phyloP scores from a whole-genome alignment of 2,797 vertebrate genomes.

The Enteromius argenteus region DNA sequence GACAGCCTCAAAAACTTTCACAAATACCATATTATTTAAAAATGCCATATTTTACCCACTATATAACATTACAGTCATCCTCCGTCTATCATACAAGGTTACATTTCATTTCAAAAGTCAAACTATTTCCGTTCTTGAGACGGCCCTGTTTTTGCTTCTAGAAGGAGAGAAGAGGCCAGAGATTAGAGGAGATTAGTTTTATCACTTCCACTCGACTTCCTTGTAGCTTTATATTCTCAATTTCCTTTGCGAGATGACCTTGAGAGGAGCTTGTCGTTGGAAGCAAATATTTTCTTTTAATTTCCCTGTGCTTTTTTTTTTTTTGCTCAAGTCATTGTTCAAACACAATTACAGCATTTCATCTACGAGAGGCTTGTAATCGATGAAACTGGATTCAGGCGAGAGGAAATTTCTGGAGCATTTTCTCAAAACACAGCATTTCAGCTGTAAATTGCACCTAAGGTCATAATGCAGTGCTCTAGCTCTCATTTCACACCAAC shows the following conservation, averaged over 20 bases:
- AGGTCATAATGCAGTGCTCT: background rate
- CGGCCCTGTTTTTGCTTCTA: background rate
- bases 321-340: slow-evolving; percentile 7
- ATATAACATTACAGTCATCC: background rate
- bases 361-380: slow-evolving; percentile 16
- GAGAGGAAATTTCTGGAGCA: background rate
- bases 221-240: slow-evolving; percentile 17
- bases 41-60: background rate
- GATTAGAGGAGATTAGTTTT: slow-evolving; percentile 46
- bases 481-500: slow-evolving; percentile 16
- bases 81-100: background rate
- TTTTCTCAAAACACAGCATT: slow-evolving; percentile 1
- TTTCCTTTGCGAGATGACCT: slow-evolving; percentile 30
- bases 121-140: background rate
- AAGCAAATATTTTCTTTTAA: slow-evolving; percentile 42
- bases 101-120: slow-evolving; percentile 18
- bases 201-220: slow-evolving; percentile 21
- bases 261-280: slow-evolving; percentile 14
- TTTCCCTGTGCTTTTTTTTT: slow-evolving; percentile 18
- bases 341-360: slow-evolving; percentile 37
- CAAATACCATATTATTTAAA: background rate
- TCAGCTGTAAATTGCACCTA: background rate
- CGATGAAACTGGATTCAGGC: background rate
- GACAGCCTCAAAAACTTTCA: background rate
- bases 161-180: background rate